Evolutionary conservation across 2,888 invertebrate species (phyloP).

Genomic region (Drosophila pseudotalamancana): DNA sequence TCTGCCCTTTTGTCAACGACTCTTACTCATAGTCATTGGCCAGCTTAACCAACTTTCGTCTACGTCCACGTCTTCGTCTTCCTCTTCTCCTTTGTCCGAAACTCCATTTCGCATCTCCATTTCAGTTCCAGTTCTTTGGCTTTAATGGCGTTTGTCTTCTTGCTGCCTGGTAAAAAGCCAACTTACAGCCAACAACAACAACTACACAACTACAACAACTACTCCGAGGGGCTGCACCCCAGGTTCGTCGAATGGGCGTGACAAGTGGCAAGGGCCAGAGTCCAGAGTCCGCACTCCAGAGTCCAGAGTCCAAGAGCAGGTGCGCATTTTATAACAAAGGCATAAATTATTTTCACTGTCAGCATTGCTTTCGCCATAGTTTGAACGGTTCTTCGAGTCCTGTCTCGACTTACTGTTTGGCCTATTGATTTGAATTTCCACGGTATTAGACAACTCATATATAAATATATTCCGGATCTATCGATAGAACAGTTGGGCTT

Average conservation of each 20-base stretch:
- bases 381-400: conserved; percentile 16
- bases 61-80: background rate
- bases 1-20: conserved; percentile 70
- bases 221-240: conserved; percentile 47
- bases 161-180: conserved; percentile 60
- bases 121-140: conserved; percentile 60
- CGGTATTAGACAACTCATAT: conserved; percentile 65
- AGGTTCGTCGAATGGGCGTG: conserved; percentile 36
- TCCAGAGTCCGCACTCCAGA: background rate
- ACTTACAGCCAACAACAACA: conserved; percentile 35
- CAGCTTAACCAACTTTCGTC: conserved; percentile 40
- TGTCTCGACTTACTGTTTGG: conserved; percentile 67
- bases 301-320: conserved; percentile 44
- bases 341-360: conserved; percentile 81
- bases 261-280: conserved; percentile 42
- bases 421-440: conserved; percentile 75
- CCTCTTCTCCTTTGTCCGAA: conserved; percentile 1
- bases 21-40: conserved; percentile 59
- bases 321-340: conserved; percentile 76
- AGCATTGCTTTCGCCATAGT: conserved; percentile 69
- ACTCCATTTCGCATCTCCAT: conserved; percentile 21
- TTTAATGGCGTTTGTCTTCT: conserved; percentile 63
- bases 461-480: conserved; percentile 19
- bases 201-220: conserved; percentile 25
- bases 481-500: background rate